phyloP scores from a whole-genome alignment of 2,797 vertebrate genomes.

The Aplochiton taeniatus region DNA sequence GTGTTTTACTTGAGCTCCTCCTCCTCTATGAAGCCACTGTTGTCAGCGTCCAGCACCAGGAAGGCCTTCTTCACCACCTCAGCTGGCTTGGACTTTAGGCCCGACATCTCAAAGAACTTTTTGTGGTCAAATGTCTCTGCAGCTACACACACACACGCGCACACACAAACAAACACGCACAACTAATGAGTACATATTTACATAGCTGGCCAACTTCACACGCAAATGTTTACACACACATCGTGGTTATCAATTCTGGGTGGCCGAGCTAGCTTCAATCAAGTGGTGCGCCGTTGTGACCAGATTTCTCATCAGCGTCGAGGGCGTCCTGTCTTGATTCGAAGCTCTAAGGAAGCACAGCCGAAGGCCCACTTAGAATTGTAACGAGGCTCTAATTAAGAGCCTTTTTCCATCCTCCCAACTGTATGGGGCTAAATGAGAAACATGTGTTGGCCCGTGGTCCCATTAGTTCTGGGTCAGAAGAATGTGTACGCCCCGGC shows the following conservation, averaged over 20 bases:
- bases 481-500: constrained; percentile 1
- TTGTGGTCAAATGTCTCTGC: constrained; percentile 91
- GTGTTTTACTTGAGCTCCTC: constrained; percentile 90
- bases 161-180: constrained; percentile 15
- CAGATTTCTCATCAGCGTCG: too few relatives aligned
- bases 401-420: constrained; percentile 3
- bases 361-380: constrained; percentile 30
- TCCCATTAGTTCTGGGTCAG: constrained; percentile 36
- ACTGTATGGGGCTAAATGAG: too few relatives aligned
- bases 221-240: neutral
- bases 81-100: constrained; percentile 85
- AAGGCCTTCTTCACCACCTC: constrained; percentile 91
- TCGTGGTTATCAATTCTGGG: too few relatives aligned
- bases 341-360: constrained; percentile 17
- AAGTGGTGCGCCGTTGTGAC: too few relatives aligned
- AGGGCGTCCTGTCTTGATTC: too few relatives aligned
- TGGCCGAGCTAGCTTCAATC: too few relatives aligned
- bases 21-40: constrained; percentile 94
- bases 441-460: constrained; percentile 42
- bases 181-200: constrained; percentile 7
- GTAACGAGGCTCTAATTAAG: neutral
- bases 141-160: constrained; percentile 62
- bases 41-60: constrained; percentile 88
- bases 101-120: constrained; percentile 94
- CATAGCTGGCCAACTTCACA: too few relatives aligned